Percentiles rank a stretch among this genome's conserved stretches.
phyloP scores from a whole-genome alignment of 2,888 invertebrate species.

The Rhyacophila evoluta region DNA sequence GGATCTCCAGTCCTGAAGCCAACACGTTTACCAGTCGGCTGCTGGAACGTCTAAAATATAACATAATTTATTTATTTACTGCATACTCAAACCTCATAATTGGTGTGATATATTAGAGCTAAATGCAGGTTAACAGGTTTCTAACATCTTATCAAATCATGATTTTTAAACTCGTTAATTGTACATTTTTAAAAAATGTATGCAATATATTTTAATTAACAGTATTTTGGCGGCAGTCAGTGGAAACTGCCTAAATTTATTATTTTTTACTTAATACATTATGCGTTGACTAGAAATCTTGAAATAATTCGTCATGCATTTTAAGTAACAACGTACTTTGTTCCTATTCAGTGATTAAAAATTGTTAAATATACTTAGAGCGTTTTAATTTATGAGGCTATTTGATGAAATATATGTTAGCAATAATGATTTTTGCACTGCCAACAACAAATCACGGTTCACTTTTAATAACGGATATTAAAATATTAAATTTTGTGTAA shows the following conservation, averaged over 20 bases:
- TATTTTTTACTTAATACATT: conserved; percentile 5
- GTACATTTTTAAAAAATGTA: background rate
- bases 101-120: no score
- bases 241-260: background rate
- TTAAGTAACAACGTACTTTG: conserved; percentile 23
- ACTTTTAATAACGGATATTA: conserved; percentile 18
- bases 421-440: background rate
- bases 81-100: no score
- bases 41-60: no score
- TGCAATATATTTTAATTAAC: background rate
- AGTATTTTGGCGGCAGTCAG: background rate
- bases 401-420: conserved; percentile 22
- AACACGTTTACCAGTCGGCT: no score
- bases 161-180: background rate
- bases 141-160: background rate
- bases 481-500: background rate
- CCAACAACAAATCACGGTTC: conserved; percentile 13
- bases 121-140: background rate
- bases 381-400: conserved; percentile 3
- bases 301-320: conserved; percentile 27
- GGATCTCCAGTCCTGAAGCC: no score
- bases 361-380: conserved; percentile 20
- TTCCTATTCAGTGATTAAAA: conserved; percentile 6
- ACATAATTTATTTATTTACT: no score
- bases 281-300: conserved; percentile 14